Percentiles rank a stretch among this genome's conserved stretches.
Evolutionary conservation across 2,888 invertebrate species (phyloP).

Genomic region (Pristionchus japonicus): DNA sequence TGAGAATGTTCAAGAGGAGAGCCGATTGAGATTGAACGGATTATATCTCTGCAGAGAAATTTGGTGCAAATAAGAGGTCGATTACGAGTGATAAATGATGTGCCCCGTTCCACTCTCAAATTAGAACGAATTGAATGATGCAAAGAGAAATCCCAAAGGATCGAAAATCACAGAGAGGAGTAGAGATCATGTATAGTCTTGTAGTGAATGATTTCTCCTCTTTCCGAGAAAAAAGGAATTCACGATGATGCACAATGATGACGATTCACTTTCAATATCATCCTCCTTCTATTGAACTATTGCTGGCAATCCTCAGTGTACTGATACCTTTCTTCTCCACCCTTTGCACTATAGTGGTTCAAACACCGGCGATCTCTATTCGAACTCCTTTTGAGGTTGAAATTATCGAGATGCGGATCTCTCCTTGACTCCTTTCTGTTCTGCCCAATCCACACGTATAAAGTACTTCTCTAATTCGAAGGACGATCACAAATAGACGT

Average conservation of each 20-base stretch:
- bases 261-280: neutral
- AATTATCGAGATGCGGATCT: neutral
- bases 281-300: too few relatives aligned
- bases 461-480: neutral
- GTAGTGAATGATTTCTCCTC: neutral
- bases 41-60: neutral
- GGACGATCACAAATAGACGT: neutral
- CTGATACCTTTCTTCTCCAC: neutral
- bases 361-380: neutral
- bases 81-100: neutral
- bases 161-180: neutral
- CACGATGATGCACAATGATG: neutral
- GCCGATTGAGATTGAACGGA: neutral
- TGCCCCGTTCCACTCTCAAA: neutral
- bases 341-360: neutral
- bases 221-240: too few relatives aligned
- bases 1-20: conserved; percentile 48
- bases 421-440: neutral
- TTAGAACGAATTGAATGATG: neutral
- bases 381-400: neutral
- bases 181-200: neutral
- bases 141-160: neutral
- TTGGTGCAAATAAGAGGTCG: neutral
- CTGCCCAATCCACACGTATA: neutral
- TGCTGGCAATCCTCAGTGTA: neutral